Evolutionary conservation across 1,140 invertebrate species (phyloP).

Genomic region (Hirudo medicinalis): DNA sequence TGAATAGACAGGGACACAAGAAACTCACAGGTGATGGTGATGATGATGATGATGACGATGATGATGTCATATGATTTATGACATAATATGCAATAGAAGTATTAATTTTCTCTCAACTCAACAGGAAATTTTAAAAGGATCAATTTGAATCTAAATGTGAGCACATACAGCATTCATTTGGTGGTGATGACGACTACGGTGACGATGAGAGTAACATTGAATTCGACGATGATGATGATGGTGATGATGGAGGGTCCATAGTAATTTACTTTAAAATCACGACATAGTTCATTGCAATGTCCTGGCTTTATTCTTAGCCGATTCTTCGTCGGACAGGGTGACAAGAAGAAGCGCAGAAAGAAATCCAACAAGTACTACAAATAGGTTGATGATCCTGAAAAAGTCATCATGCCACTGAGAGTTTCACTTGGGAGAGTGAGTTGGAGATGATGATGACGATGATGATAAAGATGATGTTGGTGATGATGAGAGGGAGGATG

Average conservation of each 20-base stretch:
- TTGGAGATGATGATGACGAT: no score
- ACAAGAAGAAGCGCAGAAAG: no score
- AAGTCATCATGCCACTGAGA: no score
- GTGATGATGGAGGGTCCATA: no score
- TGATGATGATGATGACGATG: neutral
- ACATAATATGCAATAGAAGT: neutral
- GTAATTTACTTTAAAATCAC: no score
- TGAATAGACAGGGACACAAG: neutral
- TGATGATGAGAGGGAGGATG: no score
- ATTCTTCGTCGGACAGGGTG: no score
- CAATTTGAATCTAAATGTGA: neutral
- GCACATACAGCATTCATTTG: neutral
- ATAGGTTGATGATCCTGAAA: no score
- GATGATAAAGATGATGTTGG: no score
- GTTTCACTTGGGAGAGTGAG: no score
- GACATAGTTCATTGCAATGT: neutral
- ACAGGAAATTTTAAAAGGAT: neutral
- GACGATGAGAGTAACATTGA: no score
- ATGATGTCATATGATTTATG: neutral
- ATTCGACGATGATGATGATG: neutral
- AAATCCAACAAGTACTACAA: no score
- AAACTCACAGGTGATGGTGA: constrained; percentile 2
- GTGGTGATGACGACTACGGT: neutral
- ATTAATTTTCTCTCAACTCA: neutral
- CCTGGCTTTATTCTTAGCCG: neutral